phyloP scores from a whole-genome alignment of 2,797 vertebrate species.

The Anguilla anguilla region DNA sequence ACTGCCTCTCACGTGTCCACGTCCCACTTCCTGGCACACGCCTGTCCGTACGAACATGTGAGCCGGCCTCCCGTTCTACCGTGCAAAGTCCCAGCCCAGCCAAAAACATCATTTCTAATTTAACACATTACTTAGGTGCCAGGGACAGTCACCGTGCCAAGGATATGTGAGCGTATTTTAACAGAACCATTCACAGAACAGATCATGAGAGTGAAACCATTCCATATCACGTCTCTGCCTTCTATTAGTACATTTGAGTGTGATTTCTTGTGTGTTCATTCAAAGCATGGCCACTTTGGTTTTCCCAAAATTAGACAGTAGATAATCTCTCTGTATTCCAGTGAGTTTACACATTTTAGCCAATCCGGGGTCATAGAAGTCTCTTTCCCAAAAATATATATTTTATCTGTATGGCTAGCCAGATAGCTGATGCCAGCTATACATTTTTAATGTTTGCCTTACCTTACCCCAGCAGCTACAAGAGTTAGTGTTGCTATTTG shows the following conservation, averaged over 20 bases:
- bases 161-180: not conserved
- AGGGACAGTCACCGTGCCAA: not conserved
- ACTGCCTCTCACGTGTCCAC: not conserved
- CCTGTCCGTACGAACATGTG: not conserved
- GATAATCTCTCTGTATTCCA: not conserved
- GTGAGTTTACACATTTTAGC: not conserved
- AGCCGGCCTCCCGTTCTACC: not conserved
- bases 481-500: not conserved
- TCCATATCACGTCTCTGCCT: not conserved
- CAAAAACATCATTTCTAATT: constrained; percentile 10
- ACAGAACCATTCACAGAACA: not conserved
- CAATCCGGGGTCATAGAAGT: not conserved
- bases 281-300: not conserved
- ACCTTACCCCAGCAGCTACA: not conserved
- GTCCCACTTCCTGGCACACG: not conserved
- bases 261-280: not conserved
- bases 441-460: not conserved
- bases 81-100: not conserved
- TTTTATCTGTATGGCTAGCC: not conserved
- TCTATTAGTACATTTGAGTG: not conserved
- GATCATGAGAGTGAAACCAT: not conserved
- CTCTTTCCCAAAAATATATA: not conserved
- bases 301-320: not conserved
- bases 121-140: not conserved
- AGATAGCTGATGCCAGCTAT: not conserved